Percentiles rank a stretch among this genome's conserved stretches.
Conservation (phyloP, 2,113 vertebrate species). For the Arothron firmamentum region DNA sequence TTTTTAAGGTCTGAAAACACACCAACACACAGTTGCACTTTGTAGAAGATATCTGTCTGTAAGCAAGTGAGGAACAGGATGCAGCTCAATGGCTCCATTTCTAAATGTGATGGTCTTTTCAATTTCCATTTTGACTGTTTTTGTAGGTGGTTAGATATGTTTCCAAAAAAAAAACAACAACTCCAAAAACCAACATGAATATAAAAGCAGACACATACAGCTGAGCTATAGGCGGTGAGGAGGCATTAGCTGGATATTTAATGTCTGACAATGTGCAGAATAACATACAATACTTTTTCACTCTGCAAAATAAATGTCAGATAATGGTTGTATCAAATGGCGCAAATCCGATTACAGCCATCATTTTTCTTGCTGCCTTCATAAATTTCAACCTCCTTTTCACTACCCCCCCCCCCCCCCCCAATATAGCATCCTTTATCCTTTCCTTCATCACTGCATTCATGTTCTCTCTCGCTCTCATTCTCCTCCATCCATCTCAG, state of each 20-base stretch:
- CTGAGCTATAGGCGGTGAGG: slow-evolving; percentile 1
- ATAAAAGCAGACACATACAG: slow-evolving; percentile 6
- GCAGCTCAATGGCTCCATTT: not conserved
- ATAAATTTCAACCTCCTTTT: slow-evolving; percentile 29
- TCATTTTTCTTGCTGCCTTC: slow-evolving; percentile 36
- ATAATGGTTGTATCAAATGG: slow-evolving; percentile 56
- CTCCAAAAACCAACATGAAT: slow-evolving; percentile 32
- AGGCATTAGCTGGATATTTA: slow-evolving; percentile 18
- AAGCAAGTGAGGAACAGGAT: slow-evolving; percentile 12
- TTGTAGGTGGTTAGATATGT: not conserved
- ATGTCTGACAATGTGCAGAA: slow-evolving; percentile 17
- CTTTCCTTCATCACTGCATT: slow-evolving; percentile 22
- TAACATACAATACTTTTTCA: slow-evolving; percentile 15
- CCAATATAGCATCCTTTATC: slow-evolving; percentile 19
- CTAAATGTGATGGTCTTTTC: slow-evolving; percentile 17
- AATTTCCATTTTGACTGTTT: slow-evolving; percentile 18
- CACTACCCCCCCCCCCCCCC: slow-evolving; percentile 12
- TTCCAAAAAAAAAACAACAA: slow-evolving; percentile 30
- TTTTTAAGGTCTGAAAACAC: slow-evolving; percentile 42
- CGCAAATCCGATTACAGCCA: slow-evolving; percentile 53
- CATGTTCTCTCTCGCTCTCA: slow-evolving; percentile 23
- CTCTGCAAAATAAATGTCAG: slow-evolving; percentile 40
- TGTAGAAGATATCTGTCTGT: slow-evolving; percentile 20
- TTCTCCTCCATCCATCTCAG: slow-evolving; percentile 10
- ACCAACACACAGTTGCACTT: not conserved